A percentile compares a stretch with the other conserved stretches of the same genome.
These are phyloP conservation scores for Mystacides longicornis DNA, from an alignment of 2,888 invertebrate species.

Conservation along the genomic window DNA sequence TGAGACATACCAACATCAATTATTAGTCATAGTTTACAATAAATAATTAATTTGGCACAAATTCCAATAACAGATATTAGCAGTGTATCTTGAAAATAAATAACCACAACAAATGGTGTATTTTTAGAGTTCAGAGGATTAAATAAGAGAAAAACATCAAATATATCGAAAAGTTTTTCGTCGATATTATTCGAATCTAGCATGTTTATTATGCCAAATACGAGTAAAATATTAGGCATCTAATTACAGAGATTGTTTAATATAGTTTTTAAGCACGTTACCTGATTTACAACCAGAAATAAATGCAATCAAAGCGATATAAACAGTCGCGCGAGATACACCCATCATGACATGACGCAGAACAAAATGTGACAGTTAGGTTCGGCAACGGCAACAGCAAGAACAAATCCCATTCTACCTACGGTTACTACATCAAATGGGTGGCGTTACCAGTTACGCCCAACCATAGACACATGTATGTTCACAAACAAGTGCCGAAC, in stretches of 20 bases:
- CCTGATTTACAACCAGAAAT: slow-evolving; percentile 20
- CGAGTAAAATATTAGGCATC: not conserved
- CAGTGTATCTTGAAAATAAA: too few species aligned
- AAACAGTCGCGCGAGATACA: slow-evolving; percentile 14
- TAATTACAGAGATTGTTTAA: not conserved
- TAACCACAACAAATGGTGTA: not conserved
- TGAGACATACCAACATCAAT: slow-evolving; percentile 7
- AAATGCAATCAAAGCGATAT: slow-evolving; percentile 17
- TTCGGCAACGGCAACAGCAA: too few species aligned
- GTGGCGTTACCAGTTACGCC: too few species aligned
- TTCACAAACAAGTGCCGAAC: too few species aligned
- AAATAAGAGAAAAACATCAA: too few species aligned
- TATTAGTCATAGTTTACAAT: slow-evolving; percentile 4
- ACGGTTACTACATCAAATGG: too few species aligned
- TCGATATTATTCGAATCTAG: not conserved
- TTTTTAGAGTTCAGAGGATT: too few species aligned
- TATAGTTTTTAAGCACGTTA: slow-evolving; percentile 7
- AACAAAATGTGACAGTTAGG: slow-evolving; percentile 15
- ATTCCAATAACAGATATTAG: too few species aligned
- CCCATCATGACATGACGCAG: slow-evolving; percentile 24
- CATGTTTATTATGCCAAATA: not conserved
- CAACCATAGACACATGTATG: too few species aligned
- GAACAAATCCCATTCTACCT: too few species aligned
- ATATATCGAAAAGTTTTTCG: not conserved
- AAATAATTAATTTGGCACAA: not conserved